A percentile compares a stretch with the other conserved stretches of the same genome.
Evolutionary conservation across 1,140 invertebrate species (phyloP).

Genomic region (Drosophila ficusphila): DNA sequence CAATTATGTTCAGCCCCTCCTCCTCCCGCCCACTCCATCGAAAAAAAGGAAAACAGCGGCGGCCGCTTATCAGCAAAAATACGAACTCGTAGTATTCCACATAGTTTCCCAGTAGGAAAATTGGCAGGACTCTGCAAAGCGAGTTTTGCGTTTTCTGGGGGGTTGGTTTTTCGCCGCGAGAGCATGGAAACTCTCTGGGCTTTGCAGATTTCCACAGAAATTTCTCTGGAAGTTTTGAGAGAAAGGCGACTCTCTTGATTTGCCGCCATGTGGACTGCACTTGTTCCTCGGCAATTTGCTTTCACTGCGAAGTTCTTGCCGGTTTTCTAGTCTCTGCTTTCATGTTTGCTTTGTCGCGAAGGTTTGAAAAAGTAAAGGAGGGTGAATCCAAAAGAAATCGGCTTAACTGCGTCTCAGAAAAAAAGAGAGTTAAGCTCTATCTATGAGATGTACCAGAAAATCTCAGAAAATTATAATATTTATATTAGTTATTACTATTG

Average conservation of each 20-base stretch:
- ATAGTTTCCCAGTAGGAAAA: constrained; percentile 60
- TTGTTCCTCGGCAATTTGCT: constrained; percentile 67
- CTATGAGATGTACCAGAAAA: neutral
- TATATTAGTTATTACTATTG: neutral
- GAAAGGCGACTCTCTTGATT: constrained; percentile 10
- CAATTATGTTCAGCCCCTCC: constrained; percentile 43
- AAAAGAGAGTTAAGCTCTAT: neutral
- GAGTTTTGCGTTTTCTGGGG: constrained; percentile 33
- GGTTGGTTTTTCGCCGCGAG: constrained; percentile 49
- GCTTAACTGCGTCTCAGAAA: neutral
- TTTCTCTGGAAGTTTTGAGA: constrained; percentile 3
- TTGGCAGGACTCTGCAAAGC: constrained; percentile 70
- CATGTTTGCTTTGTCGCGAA: constrained; percentile 61
- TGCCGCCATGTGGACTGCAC: constrained; percentile 62
- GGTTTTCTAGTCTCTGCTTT: constrained; percentile 72
- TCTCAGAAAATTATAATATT: neutral
- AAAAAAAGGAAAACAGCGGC: constrained; percentile 21
- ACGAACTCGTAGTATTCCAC: constrained; percentile 65
- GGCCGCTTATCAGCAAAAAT: constrained; percentile 70
- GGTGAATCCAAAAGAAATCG: constrained; percentile 15
- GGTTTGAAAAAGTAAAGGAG: constrained; percentile 2
- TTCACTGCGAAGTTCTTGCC: constrained; percentile 68
- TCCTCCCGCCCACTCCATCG: neutral
- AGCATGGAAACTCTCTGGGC: constrained; percentile 10
- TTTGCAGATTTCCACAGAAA: constrained; percentile 56